Conservation (phyloP, 2,113 vertebrate species). For the Hirundichthys speculiger region DNA sequence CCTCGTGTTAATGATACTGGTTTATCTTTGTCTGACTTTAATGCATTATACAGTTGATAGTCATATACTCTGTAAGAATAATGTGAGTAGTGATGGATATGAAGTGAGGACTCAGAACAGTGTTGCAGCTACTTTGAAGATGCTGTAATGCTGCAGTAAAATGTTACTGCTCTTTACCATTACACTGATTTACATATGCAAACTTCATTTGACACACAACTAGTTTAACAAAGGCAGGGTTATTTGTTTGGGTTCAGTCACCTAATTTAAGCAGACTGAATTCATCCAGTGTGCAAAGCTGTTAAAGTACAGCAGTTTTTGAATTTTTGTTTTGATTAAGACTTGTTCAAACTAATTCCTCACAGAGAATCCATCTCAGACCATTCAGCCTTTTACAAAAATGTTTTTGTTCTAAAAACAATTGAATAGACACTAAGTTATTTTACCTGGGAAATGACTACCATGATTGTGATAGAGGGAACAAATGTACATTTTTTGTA, state of each 20-base stretch:
- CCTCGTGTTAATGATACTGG: neutral
- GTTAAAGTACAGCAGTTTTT: fast-evolving
- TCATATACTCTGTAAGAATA: constrained; percentile 2
- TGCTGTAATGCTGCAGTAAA: neutral
- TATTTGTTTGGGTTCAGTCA: neutral
- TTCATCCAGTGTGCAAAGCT: neutral
- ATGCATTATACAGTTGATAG: neutral
- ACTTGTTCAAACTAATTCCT: neutral
- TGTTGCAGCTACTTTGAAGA: constrained; percentile 10
- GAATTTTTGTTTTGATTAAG: neutral
- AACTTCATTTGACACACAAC: constrained; percentile 6
- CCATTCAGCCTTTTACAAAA: neutral
- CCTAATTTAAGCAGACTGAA: neutral
- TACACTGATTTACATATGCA: constrained; percentile 38
- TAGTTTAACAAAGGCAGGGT: constrained; percentile 4
- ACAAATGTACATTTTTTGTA: too few species aligned
- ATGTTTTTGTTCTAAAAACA: neutral
- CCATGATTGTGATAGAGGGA: neutral
- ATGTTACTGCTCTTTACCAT: neutral
- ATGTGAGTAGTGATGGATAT: constrained; percentile 9
- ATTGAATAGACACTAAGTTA: too few species aligned
- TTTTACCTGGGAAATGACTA: too few species aligned
- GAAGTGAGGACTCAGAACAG: constrained; percentile 11
- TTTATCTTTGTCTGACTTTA: neutral
- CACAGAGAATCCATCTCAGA: neutral